Base-by-base conservation (phyloP, 2,888 invertebrate species). In the Clepsis dumicolana region DNA sequence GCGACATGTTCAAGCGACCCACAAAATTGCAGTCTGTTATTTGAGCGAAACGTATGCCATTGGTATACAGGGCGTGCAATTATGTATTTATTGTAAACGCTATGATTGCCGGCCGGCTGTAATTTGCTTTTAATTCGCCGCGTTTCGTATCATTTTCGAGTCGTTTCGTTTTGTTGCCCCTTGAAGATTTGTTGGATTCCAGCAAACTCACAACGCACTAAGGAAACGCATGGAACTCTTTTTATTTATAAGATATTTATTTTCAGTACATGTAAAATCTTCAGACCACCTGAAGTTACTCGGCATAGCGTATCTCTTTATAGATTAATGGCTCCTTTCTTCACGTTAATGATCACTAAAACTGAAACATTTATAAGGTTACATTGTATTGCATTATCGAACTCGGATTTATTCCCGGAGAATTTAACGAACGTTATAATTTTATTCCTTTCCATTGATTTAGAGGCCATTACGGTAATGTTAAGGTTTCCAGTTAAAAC, bases 81-180 rank as follows among this genome's bases (percentile, higher is more conserved):
- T 94, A 94, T 93, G 94, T 94, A 90, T 94, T 94, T 94, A 94
- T 93, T 93, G 93, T 94, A 94, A 94, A 93, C 91, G 94, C 87
- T 84, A 90, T 89, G 91, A 91, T 91, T 90, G 91, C 92, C 88
- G 85, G 83, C 86, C 84, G 86, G 80, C 91, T 89, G 89, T 92
- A 93, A 93, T 93, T 93, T 91, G 87, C 87, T 90, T 93, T 93
- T 93, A 93, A 93, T 94, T 94, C 90, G 87, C 83, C 87, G 86
- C 81, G 87, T 91, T 93, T 92, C 84, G 91, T 93, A 93, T 93
- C 90, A 91, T 92, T 94, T 91, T 90, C 84, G 86, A 84, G 83
- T 84, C 90, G 91, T 85, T 89, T 89, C 87, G 82, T 91, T 90
- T 91, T 90, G 88, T 80, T 76, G 78, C 77, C 78, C 76, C 75